A percentile compares a stretch with the other conserved stretches of the same genome.
Evolutionary conservation across 2,888 invertebrate genomes (phyloP).

Genomic region (Hirtodrosophila confusa): DNA sequence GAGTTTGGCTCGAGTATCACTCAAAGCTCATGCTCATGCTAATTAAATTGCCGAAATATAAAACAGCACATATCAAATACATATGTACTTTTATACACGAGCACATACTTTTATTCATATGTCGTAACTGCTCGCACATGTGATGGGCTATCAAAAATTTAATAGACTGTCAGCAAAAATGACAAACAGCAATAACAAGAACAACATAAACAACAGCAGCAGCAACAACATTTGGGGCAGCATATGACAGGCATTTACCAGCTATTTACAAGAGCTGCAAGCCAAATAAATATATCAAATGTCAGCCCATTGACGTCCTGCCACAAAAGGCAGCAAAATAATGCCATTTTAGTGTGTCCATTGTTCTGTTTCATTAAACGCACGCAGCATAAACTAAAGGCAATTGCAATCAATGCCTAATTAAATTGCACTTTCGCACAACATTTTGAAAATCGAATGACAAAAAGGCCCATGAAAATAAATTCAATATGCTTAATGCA

Average conservation of each 20-base stretch:
- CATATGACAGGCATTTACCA: slow-evolving; percentile 59
- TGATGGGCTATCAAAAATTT: slow-evolving; percentile 64
- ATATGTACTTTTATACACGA: slow-evolving; percentile 1
- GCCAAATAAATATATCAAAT: slow-evolving; percentile 58
- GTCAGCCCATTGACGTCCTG: slow-evolving; percentile 28
- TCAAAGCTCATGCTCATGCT: slow-evolving; percentile 22
- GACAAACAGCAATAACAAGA: slow-evolving; percentile 26
- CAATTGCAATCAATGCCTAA: slow-evolving; percentile 55
- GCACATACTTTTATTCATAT: slow-evolving; percentile 4
- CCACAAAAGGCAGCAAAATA: slow-evolving; percentile 28
- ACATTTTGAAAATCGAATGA: slow-evolving; percentile 43
- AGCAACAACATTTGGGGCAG: slow-evolving; percentile 22
- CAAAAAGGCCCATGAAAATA: slow-evolving; percentile 10
- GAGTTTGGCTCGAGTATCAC: no score
- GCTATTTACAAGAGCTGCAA: slow-evolving; percentile 46
- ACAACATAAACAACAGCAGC: slow-evolving; percentile 14
- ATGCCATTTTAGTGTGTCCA: slow-evolving; percentile 26
- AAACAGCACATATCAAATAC: slow-evolving; percentile 23
- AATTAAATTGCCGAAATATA: slow-evolving; percentile 59
- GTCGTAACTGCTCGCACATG: slow-evolving; percentile 32
- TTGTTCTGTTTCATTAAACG: slow-evolving; percentile 28
- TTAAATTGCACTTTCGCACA: slow-evolving; percentile 56
- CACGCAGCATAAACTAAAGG: slow-evolving; percentile 19
- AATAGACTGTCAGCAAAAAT: slow-evolving; percentile 64
- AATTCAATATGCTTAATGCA: slow-evolving; percentile 21